Percentiles rank a stretch among this genome's conserved stretches.
Conservation (phyloP, 2,888 invertebrate species). For the Parasteatoda lunata region DNA sequence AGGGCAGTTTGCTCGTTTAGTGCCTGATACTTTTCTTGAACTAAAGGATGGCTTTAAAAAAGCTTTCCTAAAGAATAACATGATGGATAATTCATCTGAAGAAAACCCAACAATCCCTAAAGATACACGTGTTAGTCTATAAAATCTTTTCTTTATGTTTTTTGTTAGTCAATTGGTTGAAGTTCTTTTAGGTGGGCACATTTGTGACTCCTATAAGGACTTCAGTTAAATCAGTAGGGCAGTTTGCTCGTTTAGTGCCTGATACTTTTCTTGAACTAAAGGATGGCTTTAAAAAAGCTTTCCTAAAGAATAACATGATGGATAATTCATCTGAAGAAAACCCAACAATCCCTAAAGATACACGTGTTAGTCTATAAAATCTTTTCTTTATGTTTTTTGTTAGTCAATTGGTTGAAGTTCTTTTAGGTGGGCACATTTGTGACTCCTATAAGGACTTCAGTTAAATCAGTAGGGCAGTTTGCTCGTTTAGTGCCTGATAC, state of each 20-base stretch:
- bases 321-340: slow-evolving; percentile 32
- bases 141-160: too few species aligned
- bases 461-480: slow-evolving; percentile 83
- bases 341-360: slow-evolving; percentile 23
- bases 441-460: slow-evolving; percentile 87
- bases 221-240: slow-evolving; percentile 84
- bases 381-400: too few species aligned
- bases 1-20: slow-evolving; percentile 84
- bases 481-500: slow-evolving; percentile 92
- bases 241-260: slow-evolving; percentile 88
- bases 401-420: too few species aligned
- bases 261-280: slow-evolving; percentile 90
- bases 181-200: slow-evolving; percentile 76
- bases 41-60: slow-evolving; percentile 87
- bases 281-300: slow-evolving; percentile 86
- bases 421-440: slow-evolving; percentile 79
- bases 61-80: slow-evolving; percentile 77
- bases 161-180: too few species aligned
- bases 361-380: slow-evolving; percentile 5
- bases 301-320: slow-evolving; percentile 72
- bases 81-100: slow-evolving; percentile 22
- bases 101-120: slow-evolving; percentile 34
- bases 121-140: slow-evolving; percentile 17
- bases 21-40: slow-evolving; percentile 91
- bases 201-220: slow-evolving; percentile 87